phyloP scores from a whole-genome alignment of 1,140 invertebrate genomes.

The Macrocentrus cingulum region DNA sequence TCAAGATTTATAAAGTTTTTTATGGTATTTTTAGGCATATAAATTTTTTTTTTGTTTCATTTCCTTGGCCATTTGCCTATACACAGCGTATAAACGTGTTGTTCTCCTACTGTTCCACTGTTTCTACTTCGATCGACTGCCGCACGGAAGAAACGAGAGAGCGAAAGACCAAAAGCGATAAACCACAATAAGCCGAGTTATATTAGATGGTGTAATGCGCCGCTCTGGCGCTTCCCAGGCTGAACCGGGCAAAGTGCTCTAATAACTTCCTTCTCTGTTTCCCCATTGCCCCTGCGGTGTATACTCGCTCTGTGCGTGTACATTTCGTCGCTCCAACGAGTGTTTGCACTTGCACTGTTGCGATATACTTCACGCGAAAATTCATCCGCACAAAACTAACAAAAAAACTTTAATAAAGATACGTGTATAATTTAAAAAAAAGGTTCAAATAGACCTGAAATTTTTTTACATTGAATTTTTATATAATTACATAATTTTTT shows the following conservation, averaged over 20 bases:
- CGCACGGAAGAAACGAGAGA: constrained; percentile 26
- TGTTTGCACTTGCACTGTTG: constrained; percentile 5
- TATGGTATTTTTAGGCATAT: too few species aligned
- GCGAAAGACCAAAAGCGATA: constrained; percentile 45
- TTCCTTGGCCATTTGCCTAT: too few species aligned
- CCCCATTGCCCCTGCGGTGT: constrained; percentile 3
- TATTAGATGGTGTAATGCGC: constrained; percentile 48
- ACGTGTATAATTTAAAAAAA: too few species aligned
- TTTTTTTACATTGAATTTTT: too few species aligned
- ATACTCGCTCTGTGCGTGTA: neutral
- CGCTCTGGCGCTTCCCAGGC: constrained; percentile 29
- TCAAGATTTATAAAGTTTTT: too few species aligned
- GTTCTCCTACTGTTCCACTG: neutral
- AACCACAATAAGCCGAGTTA: constrained; percentile 50
- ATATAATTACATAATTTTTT: too few species aligned
- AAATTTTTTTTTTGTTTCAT: too few species aligned
- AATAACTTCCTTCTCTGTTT: constrained; percentile 44
- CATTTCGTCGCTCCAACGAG: neutral
- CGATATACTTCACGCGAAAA: neutral
- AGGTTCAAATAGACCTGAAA: too few species aligned
- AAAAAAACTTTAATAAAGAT: too few species aligned
- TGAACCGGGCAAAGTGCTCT: constrained; percentile 47
- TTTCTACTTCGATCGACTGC: too few species aligned
- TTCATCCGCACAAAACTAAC: too few species aligned
- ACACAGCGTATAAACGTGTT: too few species aligned